phyloP scores from a whole-genome alignment of 2,113 vertebrate genomes.

The Gasterosteus aculeatus region DNA sequence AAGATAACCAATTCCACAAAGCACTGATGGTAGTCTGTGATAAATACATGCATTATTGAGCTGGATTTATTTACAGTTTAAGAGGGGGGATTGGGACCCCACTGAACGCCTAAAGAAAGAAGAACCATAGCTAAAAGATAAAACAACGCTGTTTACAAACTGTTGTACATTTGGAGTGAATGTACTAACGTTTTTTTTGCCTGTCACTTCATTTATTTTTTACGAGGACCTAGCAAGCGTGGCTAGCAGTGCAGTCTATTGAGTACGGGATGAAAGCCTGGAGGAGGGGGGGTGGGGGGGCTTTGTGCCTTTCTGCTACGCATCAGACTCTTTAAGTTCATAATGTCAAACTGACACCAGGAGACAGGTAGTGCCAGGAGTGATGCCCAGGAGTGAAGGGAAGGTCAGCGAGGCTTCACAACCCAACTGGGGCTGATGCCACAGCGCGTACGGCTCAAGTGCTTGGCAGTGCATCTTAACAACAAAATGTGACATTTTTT shows the following conservation, averaged over 20 bases:
- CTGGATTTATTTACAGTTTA: background rate
- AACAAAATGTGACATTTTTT: slow-evolving; percentile 81
- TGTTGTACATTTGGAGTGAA: slow-evolving; percentile 7
- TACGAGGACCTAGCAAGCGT: slow-evolving; percentile 20
- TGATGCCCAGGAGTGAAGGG: slow-evolving; percentile 75
- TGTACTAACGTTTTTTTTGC: slow-evolving; percentile 2
- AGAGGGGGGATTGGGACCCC: background rate
- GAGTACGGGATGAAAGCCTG: slow-evolving; percentile 49
- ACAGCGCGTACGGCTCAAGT: slow-evolving; percentile 72
- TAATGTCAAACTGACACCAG: slow-evolving; percentile 77
- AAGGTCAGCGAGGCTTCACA: slow-evolving; percentile 74
- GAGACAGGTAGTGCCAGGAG: slow-evolving; percentile 75
- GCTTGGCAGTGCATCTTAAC: slow-evolving; percentile 77
- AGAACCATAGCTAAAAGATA: background rate
- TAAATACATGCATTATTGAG: background rate
- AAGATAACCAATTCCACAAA: background rate
- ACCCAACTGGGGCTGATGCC: slow-evolving; percentile 70
- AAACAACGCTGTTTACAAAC: slow-evolving; percentile 4
- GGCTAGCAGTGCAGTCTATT: slow-evolving; percentile 15
- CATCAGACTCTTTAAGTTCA: slow-evolving; percentile 73
- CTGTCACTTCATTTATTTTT: slow-evolving; percentile 20
- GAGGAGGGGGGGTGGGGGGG: slow-evolving; percentile 23
- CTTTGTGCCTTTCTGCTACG: slow-evolving; percentile 65
- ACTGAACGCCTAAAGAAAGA: background rate
- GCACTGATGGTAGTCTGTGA: background rate